A percentile compares a stretch with the other conserved stretches of the same genome.
phyloP scores from a whole-genome alignment of 2,797 vertebrate genomes.

The Mormyrus hasselquistii region DNA sequence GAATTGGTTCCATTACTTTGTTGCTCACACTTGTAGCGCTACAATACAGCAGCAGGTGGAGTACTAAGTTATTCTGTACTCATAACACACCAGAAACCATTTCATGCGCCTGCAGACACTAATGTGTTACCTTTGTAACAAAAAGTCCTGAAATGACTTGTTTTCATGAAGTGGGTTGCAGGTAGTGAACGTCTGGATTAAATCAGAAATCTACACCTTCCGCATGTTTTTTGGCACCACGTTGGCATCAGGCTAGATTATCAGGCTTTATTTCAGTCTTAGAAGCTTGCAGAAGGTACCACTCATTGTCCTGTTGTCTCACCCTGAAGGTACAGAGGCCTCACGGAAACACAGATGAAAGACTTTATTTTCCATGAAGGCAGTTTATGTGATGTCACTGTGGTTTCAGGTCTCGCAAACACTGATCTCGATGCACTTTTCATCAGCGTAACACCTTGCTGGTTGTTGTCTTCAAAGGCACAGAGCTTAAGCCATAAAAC shows the following conservation, averaged over 20 bases:
- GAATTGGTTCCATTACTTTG: neutral
- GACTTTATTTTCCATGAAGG: slow-evolving; percentile 29
- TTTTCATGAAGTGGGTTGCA: neutral
- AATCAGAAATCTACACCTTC: neutral
- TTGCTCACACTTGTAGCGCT: neutral
- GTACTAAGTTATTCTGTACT: neutral
- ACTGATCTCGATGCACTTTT: neutral
- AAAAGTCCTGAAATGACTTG: neutral
- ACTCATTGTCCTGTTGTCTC: neutral
- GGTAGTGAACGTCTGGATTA: neutral
- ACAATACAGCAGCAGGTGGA: neutral
- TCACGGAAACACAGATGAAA: slow-evolving; percentile 29
- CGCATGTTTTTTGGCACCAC: neutral
- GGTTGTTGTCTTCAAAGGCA: neutral
- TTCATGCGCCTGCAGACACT: neutral
- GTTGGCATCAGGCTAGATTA: neutral
- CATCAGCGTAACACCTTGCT: neutral
- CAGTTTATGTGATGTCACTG: neutral
- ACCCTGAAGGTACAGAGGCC: slow-evolving; percentile 35
- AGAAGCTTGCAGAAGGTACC: neutral
- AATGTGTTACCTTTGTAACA: neutral
- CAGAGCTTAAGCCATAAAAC: too few relatives aligned
- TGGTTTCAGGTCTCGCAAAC: slow-evolving; percentile 10
- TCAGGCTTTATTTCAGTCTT: neutral
- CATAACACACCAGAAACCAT: neutral